Evolutionary conservation across 2,113 vertebrate species (phyloP).

Genomic region (Myotis yumanensis): DNA sequence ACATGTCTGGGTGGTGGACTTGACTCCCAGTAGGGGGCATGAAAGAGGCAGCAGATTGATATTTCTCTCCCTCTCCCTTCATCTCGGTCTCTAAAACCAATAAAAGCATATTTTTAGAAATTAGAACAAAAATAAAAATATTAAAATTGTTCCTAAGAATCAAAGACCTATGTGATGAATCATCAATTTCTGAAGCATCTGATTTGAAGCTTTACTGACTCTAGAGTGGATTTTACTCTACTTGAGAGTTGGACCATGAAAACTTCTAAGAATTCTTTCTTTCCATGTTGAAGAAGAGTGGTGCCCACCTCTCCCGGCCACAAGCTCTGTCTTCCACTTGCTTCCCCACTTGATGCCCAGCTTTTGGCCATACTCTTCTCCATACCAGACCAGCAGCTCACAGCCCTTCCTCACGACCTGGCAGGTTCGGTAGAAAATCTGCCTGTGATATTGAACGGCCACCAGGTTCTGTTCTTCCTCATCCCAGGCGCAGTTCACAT

Average conservation of each 20-base stretch:
- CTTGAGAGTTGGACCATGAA: not conserved
- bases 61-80: not conserved
- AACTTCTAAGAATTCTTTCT: not conserved
- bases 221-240: not conserved
- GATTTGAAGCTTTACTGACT: not conserved
- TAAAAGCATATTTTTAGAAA: not conserved
- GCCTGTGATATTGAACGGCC: no score
- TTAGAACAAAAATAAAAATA: no score
- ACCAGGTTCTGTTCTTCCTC: constrained; percentile 78
- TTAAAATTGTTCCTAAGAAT: not conserved
- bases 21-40: not conserved
- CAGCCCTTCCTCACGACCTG: no score
- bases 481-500: constrained; percentile 78
- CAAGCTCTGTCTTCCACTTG: no score
- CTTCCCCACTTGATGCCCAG: no score
- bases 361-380: no score
- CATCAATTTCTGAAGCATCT: not conserved
- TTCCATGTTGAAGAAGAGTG: no score
- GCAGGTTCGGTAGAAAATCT: no score
- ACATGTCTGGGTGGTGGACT: no score
- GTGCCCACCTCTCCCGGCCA: no score
- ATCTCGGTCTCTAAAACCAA: not conserved
- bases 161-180: not conserved
- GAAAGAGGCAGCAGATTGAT: not conserved
- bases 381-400: no score